Percentiles rank a stretch among this genome's conserved stretches.
These are phyloP conservation scores for Molothrus ater DNA, from an alignment of 2,797 vertebrate species.

Conservation along the genomic window DNA sequence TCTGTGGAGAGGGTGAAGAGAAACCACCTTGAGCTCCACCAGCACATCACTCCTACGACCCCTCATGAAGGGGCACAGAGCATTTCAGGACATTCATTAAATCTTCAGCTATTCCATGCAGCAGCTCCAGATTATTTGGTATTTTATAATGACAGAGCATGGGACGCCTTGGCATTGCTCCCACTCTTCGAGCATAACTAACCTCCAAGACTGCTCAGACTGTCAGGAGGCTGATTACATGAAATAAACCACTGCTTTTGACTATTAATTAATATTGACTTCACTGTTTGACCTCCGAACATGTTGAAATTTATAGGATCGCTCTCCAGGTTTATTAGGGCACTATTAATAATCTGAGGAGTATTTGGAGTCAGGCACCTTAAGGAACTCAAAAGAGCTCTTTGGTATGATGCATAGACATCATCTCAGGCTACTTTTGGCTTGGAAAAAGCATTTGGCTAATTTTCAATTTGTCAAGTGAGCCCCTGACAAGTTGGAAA, in stretches of 20 bases:
- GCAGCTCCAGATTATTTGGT: not conserved
- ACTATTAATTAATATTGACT: constrained; percentile 72
- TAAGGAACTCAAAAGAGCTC: constrained; percentile 33
- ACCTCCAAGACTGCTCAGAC: constrained; percentile 44
- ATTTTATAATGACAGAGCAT: not conserved
- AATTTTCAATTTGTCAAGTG: constrained; percentile 55
- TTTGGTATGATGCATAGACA: constrained; percentile 28
- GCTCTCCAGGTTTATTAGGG: constrained; percentile 59
- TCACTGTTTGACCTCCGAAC: constrained; percentile 27
- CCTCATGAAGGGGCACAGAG: not conserved
- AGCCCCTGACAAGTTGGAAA: constrained; percentile 43
- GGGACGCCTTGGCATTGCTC: constrained; percentile 25
- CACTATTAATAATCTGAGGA: constrained; percentile 56
- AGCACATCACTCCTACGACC: rapidly evolving
- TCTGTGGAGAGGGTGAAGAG: not conserved
- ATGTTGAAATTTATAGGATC: constrained; percentile 55
- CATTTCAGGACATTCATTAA: not conserved
- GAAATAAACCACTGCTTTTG: constrained; percentile 64
- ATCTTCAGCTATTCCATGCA: not conserved
- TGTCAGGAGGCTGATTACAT: constrained; percentile 62
- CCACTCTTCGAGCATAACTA: constrained; percentile 6
- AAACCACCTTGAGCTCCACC: not conserved
- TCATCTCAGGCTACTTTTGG: constrained; percentile 53
- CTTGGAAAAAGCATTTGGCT: constrained; percentile 53
- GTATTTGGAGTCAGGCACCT: constrained; percentile 57